Base-by-base conservation (phyloP, 2,113 vertebrate species). In the Ochotona curzoniae region DNA sequence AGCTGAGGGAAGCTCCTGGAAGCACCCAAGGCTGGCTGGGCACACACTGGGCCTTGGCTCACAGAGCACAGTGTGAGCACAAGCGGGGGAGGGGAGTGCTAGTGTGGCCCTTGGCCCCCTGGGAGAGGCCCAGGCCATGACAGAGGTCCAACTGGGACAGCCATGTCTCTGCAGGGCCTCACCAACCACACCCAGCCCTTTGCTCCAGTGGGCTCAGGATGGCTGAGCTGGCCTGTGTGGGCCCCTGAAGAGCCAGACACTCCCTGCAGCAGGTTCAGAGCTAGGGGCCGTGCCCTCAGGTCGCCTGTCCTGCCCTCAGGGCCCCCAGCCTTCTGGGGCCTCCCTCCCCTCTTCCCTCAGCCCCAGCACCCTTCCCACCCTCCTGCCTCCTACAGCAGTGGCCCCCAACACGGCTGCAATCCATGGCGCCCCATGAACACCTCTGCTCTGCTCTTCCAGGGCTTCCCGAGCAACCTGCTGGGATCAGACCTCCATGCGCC, bases 281-380 rank as follows among this genome's bases (percentile, higher is more conserved):
- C 13, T 8, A 14, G 23, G 57, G 30, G 35, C 6, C 57, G 11
- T 54, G 30, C 7, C 20, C 63, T 12, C 12, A 49, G 44, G 11
- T 32, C 26, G n/a, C 51, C n/a, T 38, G 18, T 15, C 28, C 18
- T 1, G 25, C 26, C 23, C 0, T 13, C 2, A 26, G 23, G 69
- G 60, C 57, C 35, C 66, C 4, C 3, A 28, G n/a, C n/a, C n/a
- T n/a, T n/a, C n/a, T n/a, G n/a, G 74, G 67, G 28, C 2, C 9
- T 38, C 73, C 20, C 20, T 18, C 63, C 54, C 54, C 7, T 14
- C 20, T 9, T 30, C 70, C 25, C 18, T 30, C 67, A 90, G 35
- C 25, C 64, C 20, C 76, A 1, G 54, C 14, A 10, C 21, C 2
- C 6, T 3, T 0, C 11, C 14, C 23, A 14, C 7, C 14, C 63